Percentiles rank a stretch among this genome's conserved stretches.
phyloP scores from a whole-genome alignment of 2,797 vertebrate genomes.

The Gambusia yucatana region DNA sequence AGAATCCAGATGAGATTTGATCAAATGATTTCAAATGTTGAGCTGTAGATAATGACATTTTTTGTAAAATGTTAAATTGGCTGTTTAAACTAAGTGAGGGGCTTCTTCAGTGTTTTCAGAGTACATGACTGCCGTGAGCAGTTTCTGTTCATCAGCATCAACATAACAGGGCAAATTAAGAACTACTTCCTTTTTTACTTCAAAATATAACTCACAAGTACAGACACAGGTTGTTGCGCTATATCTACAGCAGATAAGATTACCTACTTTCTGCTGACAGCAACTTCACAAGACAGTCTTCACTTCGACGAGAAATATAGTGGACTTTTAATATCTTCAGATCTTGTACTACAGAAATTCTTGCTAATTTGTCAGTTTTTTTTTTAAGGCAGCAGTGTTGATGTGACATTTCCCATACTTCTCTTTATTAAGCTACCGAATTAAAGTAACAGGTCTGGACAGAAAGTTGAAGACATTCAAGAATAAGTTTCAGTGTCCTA shows the following conservation, averaged over 20 bases:
- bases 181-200: neutral
- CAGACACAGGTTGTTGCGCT: neutral
- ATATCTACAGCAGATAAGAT: neutral
- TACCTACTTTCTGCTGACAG: neutral
- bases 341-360: neutral
- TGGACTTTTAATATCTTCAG: neutral
- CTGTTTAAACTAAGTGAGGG: too few species aligned
- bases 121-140: neutral
- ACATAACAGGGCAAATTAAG: neutral
- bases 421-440: neutral
- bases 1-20: neutral
- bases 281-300: neutral
- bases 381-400: neutral
- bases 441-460: neutral
- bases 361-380: neutral
- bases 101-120: neutral
- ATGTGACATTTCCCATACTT: neutral
- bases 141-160: neutral
- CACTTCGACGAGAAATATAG: neutral
- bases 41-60: neutral
- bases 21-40: neutral
- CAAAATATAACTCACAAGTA: neutral
- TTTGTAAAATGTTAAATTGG: neutral
- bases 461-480: neutral
- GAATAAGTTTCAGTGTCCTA: neutral